Conservation (phyloP, 2,797 vertebrate genomes). For the Hippoglossus hippoglossus region DNA sequence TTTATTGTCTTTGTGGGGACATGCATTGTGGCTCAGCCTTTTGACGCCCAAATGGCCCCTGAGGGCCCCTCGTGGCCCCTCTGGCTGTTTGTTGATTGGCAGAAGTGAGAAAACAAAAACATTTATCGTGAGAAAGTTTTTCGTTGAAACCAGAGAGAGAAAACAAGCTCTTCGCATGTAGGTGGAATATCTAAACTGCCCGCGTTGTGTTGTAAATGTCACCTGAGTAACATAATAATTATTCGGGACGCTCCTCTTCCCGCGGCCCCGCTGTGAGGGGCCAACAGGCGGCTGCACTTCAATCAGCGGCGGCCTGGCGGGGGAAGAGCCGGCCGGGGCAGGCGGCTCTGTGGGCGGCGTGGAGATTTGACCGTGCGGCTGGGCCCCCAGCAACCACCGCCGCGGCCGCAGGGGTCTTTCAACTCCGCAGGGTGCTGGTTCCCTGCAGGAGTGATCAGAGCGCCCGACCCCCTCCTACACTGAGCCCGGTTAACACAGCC, state of each 20-base stretch:
- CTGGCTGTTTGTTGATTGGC: slow-evolving; percentile 56
- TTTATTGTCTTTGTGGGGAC: slow-evolving; percentile 60
- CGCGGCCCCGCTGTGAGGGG: slow-evolving; percentile 74
- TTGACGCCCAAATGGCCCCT: slow-evolving; percentile 61
- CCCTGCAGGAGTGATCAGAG: slow-evolving; percentile 81
- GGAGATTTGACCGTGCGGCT: slow-evolving; percentile 60
- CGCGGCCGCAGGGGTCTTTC: slow-evolving; percentile 70
- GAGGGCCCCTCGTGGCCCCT: slow-evolving; percentile 8
- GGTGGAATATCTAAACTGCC: slow-evolving; percentile 46
- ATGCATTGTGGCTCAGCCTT: slow-evolving; percentile 32
- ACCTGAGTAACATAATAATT: slow-evolving; percentile 84
- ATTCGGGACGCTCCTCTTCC: slow-evolving; percentile 73
- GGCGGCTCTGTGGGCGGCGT: slow-evolving; percentile 74
- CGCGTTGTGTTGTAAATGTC: slow-evolving; percentile 86
- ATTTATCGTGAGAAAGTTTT: slow-evolving; percentile 62
- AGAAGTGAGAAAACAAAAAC: slow-evolving; percentile 56
- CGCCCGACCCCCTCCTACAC: slow-evolving; percentile 62
- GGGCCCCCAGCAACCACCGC: slow-evolving; percentile 27
- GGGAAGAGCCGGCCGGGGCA: slow-evolving; percentile 63
- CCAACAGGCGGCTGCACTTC: slow-evolving; percentile 82
- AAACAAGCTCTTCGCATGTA: slow-evolving; percentile 44
- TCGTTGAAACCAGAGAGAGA: slow-evolving; percentile 41
- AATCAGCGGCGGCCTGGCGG: slow-evolving; percentile 73
- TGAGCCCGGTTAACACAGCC: slow-evolving; percentile 62
- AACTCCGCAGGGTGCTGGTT: slow-evolving; percentile 76